Conservation (phyloP, 2,888 invertebrate genomes). For the Protodeltote pygarga region DNA sequence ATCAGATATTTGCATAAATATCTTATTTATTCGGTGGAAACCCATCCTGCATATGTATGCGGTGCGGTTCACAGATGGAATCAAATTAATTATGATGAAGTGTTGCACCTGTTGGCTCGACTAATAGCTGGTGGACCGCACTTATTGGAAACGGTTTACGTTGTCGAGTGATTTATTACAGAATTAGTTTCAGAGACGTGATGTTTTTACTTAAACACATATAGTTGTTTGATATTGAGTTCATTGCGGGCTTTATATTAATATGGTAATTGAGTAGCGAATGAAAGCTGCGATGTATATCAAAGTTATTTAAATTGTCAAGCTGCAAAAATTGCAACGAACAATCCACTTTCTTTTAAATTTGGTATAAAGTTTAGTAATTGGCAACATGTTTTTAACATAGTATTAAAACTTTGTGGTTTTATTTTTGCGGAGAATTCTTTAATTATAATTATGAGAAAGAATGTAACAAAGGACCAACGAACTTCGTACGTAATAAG, state of each 20-base stretch:
- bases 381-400: too few relatives aligned
- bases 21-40: constrained; percentile 29
- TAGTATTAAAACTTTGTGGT: too few relatives aligned
- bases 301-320: too few relatives aligned
- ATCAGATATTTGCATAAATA: constrained; percentile 38
- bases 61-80: constrained; percentile 45
- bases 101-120: constrained; percentile 55
- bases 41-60: constrained; percentile 49
- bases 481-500: background rate
- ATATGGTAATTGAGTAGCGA: background rate
- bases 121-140: constrained; percentile 52
- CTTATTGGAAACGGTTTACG: constrained; percentile 46
- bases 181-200: constrained; percentile 39
- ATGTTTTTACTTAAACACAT: constrained; percentile 25
- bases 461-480: constrained; percentile 29
- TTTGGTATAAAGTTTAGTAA: too few relatives aligned
- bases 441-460: too few relatives aligned
- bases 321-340: too few relatives aligned
- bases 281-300: too few relatives aligned
- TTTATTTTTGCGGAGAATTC: too few relatives aligned
- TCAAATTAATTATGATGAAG: constrained; percentile 62
- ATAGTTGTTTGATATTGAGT: background rate
- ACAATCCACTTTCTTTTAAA: too few relatives aligned
- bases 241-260: background rate
- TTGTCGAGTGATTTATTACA: constrained; percentile 33